A percentile compares a stretch with the other conserved stretches of the same genome.
These are phyloP conservation scores for Calidris pugnax DNA, from an alignment of 2,113 vertebrate species.

Conservation along the genomic window DNA sequence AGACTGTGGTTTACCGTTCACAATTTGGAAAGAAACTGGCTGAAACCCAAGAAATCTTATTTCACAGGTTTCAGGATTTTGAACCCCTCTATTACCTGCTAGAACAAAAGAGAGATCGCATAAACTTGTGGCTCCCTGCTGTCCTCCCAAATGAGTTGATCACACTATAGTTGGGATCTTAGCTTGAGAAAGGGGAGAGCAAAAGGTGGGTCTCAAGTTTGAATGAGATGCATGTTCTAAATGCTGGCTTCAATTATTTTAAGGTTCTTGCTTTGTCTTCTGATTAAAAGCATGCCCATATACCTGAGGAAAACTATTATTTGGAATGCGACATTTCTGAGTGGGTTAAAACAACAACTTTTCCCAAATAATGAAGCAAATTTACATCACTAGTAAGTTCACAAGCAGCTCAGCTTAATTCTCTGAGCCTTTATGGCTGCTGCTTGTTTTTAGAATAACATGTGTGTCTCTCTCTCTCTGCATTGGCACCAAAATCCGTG, in stretches of 20 bases:
- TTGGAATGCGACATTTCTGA: neutral
- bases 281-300: neutral
- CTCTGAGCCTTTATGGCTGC: neutral
- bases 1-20: neutral
- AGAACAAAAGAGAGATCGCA: neutral
- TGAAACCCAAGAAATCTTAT: neutral
- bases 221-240: neutral
- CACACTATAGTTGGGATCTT: neutral
- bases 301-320: neutral
- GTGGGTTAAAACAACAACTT: neutral
- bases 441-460: neutral
- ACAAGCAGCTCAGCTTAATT: neutral
- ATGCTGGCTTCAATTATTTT: neutral
- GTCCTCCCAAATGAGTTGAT: neutral
- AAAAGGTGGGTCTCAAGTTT: neutral
- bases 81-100: neutral
- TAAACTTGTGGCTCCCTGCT: neutral
- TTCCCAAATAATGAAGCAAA: neutral
- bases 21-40: neutral
- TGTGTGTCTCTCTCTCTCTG: neutral
- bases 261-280: neutral
- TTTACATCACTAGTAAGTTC: neutral
- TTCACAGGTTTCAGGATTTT: neutral
- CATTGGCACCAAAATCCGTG: neutral
- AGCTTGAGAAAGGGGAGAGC: neutral